phyloP scores from a whole-genome alignment of 2,888 invertebrate genomes.

The Sinodicranocentrus sp. region DNA sequence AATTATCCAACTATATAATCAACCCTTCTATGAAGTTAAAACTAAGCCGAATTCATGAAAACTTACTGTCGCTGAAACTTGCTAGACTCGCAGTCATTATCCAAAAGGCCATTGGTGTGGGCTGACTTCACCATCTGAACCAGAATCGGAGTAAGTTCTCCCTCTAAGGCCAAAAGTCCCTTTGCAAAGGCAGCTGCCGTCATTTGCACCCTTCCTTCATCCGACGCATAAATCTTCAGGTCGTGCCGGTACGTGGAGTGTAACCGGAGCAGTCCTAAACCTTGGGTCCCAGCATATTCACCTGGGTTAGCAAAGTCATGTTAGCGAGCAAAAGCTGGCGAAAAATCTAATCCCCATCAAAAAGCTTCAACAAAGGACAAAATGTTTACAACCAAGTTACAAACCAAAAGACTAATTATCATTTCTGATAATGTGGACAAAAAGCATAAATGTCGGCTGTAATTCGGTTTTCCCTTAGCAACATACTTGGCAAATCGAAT shows the following conservation, averaged over 20 bases:
- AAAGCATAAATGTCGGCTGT: conserved; percentile 50
- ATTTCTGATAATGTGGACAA: conserved; percentile 14
- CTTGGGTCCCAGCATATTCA: conserved; percentile 95
- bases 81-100: conserved; percentile 98
- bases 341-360: conserved; percentile 20
- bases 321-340: conserved; percentile 62
- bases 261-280: conserved; percentile 94
- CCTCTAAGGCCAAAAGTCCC: conserved; percentile 97
- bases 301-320: conserved; percentile 77
- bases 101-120: conserved; percentile 95
- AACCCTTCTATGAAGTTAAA: conserved; percentile 20
- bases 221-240: conserved; percentile 99
- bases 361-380: conserved; percentile 38
- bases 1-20: conserved; percentile 33
- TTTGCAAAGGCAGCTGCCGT: conserved; percentile 99
- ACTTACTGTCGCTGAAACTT: conserved; percentile 96
- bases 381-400: conserved; percentile 8
- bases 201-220: conserved; percentile 99
- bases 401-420: conserved; percentile 7
- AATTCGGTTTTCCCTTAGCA: conserved; percentile 64
- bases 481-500: too few relatives aligned
- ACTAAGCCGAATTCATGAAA: conserved; percentile 14
- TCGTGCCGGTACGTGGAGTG: conserved; percentile 99
- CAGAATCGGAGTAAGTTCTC: conserved; percentile 98
- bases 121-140: conserved; percentile 99